Conservation (phyloP, 2,797 vertebrate species). For the Coccyzus lansbergi region DNA sequence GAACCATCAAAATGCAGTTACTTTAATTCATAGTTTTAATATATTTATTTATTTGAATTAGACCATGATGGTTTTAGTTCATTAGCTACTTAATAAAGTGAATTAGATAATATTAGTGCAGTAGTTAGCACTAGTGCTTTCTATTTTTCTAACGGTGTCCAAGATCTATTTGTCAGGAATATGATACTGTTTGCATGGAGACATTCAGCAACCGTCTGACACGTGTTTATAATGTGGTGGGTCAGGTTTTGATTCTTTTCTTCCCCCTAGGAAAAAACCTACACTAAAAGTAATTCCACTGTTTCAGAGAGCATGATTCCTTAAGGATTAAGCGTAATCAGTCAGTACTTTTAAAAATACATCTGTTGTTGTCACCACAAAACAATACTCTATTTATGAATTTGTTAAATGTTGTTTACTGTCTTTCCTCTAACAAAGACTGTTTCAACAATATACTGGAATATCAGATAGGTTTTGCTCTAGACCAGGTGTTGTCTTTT, state of each 20-base stretch:
- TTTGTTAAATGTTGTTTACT: neutral
- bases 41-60: constrained; percentile 56
- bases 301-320: neutral
- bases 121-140: neutral
- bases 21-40: constrained; percentile 34
- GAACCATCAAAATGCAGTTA: constrained; percentile 50
- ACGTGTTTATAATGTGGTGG: neutral
- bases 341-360: neutral
- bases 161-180: neutral
- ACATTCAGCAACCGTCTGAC: neutral
- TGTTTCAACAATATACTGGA: neutral
- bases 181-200: neutral
- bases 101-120: neutral
- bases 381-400: neutral
- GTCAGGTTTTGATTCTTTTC: neutral
- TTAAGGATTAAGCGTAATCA: neutral
- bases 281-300: neutral
- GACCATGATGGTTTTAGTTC: constrained; percentile 7
- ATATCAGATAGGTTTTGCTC: neutral
- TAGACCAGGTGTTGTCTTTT: neutral
- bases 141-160: neutral
- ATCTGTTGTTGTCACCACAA: neutral
- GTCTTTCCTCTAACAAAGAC: neutral
- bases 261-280: neutral
- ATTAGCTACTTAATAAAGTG: constrained; percentile 62